phyloP scores from a whole-genome alignment of 1,140 invertebrate species.

The Drosophila trapezifrons region DNA sequence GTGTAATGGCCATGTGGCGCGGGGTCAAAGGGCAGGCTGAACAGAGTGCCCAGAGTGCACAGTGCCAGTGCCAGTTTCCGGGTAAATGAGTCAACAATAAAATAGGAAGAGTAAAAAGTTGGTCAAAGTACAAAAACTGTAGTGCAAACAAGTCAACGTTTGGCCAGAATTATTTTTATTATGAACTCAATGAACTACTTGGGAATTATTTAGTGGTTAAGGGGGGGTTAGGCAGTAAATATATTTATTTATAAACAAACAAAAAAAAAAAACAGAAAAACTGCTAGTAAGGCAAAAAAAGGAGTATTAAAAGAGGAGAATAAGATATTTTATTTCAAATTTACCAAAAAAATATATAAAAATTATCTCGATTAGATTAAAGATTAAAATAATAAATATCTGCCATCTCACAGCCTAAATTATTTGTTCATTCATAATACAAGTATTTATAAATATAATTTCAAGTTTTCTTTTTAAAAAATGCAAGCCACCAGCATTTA shows the following conservation, averaged over 20 bases:
- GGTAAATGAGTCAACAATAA: constrained; percentile 32
- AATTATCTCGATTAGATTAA: too few relatives aligned
- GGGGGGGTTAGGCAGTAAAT: background rate
- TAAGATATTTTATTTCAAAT: too few relatives aligned
- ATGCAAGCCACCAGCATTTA: too few relatives aligned
- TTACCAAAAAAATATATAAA: too few relatives aligned
- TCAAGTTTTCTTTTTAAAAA: too few relatives aligned
- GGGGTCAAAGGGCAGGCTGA: constrained; percentile 7
- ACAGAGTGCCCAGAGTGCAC: background rate
- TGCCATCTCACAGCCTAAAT: too few relatives aligned
- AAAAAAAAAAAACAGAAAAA: background rate
- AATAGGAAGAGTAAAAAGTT: constrained; percentile 31
- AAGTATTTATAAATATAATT: too few relatives aligned
- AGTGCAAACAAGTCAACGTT: constrained; percentile 25
- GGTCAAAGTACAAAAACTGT: constrained; percentile 11
- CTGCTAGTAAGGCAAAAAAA: too few relatives aligned
- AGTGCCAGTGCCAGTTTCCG: constrained; percentile 1
- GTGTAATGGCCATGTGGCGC: constrained; percentile 29
- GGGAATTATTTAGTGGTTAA: constrained; percentile 4
- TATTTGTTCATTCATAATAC: too few relatives aligned
- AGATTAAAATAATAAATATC: too few relatives aligned
- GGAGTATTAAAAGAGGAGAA: too few relatives aligned
- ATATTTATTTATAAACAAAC: background rate
- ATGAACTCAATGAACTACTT: constrained; percentile 9
- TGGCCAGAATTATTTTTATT: constrained; percentile 7